phyloP scores from a whole-genome alignment of 2,888 invertebrate species.

The Anthrax anthrax region DNA sequence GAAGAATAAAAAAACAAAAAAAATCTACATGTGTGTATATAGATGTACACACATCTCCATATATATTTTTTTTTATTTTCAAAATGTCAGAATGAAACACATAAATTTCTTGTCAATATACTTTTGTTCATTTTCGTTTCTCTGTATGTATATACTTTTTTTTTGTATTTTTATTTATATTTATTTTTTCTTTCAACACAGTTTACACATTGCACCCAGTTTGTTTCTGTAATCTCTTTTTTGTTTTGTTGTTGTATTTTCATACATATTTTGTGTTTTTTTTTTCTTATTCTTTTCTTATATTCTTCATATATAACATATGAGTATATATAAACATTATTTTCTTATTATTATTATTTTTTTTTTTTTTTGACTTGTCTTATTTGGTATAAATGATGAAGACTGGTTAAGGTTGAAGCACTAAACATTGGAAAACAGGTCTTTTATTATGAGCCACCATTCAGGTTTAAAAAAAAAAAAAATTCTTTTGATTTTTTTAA shows the following conservation, averaged over 20 bases:
- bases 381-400: not conserved
- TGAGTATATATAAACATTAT: too few relatives aligned
- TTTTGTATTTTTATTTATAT: not conserved
- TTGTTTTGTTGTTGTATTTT: not conserved
- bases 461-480: not conserved
- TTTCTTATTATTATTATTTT: too few relatives aligned
- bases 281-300: not conserved
- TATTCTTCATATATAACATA: too few relatives aligned
- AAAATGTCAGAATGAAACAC: not conserved
- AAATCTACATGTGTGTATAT: too few relatives aligned
- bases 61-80: too few relatives aligned
- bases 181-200: not conserved
- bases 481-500: not conserved
- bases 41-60: too few relatives aligned
- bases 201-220: not conserved
- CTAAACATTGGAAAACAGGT: not conserved
- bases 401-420: not conserved
- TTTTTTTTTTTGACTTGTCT: too few relatives aligned
- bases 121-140: not conserved
- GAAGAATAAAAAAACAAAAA: not conserved
- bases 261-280: too few relatives aligned
- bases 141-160: not conserved
- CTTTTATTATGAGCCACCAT: not conserved
- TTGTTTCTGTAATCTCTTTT: not conserved
- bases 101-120: not conserved